Evolutionary conservation across 2,113 vertebrate species (phyloP), one percentile per base, ranked within the genome.

Genomic region (Stomatorhinus ivindoensis): DNA sequence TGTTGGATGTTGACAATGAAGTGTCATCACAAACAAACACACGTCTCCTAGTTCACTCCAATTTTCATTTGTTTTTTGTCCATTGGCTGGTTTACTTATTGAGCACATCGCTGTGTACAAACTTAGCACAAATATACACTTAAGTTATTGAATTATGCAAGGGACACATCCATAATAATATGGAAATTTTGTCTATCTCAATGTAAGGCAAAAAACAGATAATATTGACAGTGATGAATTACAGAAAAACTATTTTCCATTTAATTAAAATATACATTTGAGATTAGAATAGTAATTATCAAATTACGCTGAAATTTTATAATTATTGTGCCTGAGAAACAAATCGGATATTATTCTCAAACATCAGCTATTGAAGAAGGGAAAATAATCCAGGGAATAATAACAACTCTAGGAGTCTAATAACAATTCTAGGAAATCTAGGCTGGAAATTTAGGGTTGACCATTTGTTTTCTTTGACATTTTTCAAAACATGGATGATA

Each of bases 141-240:
- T 80, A 80, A 42, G 73, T 42, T 42, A 80, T 42, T 80, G 73
- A 80, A 80, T 80, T 80, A 80, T 80, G 35, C 17, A 19, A 17
- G 35, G 73, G 31, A 80, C 24, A 69, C 9, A 10, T 69, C n/a
- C 61, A 80, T 17, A 80, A 80, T 80, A 42, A 80, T 80, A 80
- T 42, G 35, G 73, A 80, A 80, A 39, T 73, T n/a, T 35, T 73
- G 31, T 73, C 65, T 35, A 35, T 80, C 73, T 80, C 31, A 80
- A 80, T 42, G 13, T 39, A 76, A 39, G 69, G 73, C 31, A 87
- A 69, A 73, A n/a, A 17, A 31, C 55, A 48, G 88, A 48, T 76
- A 80, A 51, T n/a, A 90, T 21, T 90, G 89, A 90, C 85, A 88
- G 53, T 61, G 89, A 85, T 46, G 73, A 89, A 91, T 90, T 91